These are phyloP conservation scores for Cirrhinus molitorella DNA, from an alignment of 2,797 vertebrate genomes.

Conservation along the genomic window DNA sequence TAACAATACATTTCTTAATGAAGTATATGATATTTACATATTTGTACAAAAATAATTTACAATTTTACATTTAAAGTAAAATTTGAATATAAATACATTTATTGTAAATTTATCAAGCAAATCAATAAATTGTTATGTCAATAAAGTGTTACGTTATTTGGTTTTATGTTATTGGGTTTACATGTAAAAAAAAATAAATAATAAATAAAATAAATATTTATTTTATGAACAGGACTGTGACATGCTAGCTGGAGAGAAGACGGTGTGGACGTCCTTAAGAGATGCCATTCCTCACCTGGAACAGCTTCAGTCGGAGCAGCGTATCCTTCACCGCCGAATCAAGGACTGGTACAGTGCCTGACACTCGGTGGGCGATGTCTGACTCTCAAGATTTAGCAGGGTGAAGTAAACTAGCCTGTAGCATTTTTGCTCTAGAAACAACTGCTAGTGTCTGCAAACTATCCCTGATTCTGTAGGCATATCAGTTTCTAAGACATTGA, in stretches of 20 bases:
- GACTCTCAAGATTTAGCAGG: not conserved
- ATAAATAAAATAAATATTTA: not conserved
- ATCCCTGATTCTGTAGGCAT: not conserved
- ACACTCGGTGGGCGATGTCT: not conserved
- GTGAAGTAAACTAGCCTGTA: constrained; percentile 23
- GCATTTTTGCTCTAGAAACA: constrained; percentile 10
- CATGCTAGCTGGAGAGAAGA: constrained; percentile 85
- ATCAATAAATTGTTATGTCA: not conserved
- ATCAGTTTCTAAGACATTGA: not conserved
- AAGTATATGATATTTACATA: not conserved
- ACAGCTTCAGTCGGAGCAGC: constrained; percentile 78
- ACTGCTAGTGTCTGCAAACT: not conserved
- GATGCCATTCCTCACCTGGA: constrained; percentile 80
- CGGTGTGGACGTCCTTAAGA: constrained; percentile 80
- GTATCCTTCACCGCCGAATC: constrained; percentile 83
- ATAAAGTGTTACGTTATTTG: not conserved
- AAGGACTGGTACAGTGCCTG: not conserved
- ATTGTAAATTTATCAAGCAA: not conserved
- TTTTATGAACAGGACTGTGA: constrained; percentile 81
- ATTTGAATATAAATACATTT: not conserved
- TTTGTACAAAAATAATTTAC: not conserved
- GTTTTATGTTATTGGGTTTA: not conserved
- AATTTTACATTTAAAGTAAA: not conserved
- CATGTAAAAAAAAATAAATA: no score
- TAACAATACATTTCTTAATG: not conserved